A percentile compares a stretch with the other conserved stretches of the same genome.
Conservation (phyloP, 2,113 vertebrate species). For the Scomber japonicus region DNA sequence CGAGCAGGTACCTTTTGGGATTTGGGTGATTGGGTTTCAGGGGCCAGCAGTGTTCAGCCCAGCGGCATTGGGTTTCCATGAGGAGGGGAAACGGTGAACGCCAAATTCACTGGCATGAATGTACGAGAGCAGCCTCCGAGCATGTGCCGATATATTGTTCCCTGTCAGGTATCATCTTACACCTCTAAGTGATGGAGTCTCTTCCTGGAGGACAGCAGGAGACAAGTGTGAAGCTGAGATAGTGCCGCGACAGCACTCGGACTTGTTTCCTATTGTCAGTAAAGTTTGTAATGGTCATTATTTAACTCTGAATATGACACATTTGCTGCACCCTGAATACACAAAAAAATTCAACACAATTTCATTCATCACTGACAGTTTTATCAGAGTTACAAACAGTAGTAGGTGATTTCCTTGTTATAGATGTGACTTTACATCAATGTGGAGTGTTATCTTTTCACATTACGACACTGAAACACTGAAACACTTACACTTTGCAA, state of each 20-base stretch:
- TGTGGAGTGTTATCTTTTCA: neutral
- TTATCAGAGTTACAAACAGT: no score
- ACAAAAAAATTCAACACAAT: neutral
- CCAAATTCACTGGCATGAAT: conserved; percentile 70
- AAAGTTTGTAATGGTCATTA: neutral
- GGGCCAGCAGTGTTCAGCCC: conserved; percentile 42
- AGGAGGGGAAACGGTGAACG: conserved; percentile 59
- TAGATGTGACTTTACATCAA: neutral
- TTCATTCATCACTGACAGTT: neutral
- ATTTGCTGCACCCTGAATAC: neutral
- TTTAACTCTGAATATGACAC: neutral
- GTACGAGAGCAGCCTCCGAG: conserved; percentile 77
- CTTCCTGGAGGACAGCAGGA: conserved; percentile 80
- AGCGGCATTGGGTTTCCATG: conserved; percentile 75
- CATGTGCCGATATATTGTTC: conserved; percentile 86
- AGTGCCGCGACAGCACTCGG: conserved; percentile 1
- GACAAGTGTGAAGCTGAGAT: conserved; percentile 46
- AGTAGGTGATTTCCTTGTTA: no score
- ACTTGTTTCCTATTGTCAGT: neutral
- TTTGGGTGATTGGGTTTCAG: conserved; percentile 78
- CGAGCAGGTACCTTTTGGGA: conserved; percentile 51
- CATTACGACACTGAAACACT: neutral
- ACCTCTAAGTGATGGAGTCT: conserved; percentile 85
- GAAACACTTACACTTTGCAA: neutral
- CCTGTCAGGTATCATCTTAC: conserved; percentile 86